Evolutionary conservation across 2,113 vertebrate species (phyloP), one percentile per base, ranked within the genome.

Genomic region (Calyptomena viridis): DNA sequence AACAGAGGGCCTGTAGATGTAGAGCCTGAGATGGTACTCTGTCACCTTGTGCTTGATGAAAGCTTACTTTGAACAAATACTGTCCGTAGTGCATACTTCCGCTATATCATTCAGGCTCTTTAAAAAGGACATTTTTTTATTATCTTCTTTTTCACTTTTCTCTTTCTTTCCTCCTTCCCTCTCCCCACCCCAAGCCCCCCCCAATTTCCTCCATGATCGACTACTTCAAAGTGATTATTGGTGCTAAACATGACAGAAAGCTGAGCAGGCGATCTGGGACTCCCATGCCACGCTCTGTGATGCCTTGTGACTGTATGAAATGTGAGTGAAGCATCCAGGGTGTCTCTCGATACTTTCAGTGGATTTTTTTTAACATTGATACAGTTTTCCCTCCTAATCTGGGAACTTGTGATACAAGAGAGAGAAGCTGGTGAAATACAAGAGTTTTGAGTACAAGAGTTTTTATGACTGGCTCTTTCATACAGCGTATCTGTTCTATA

Each of bases 131-230:
- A 39, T 56, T 44, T 25, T 72, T 83, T 58, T 37, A 44, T 25
- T 42, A 75, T 46, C 5, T n/a, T 40, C 10, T 73, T 60, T 69
- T 55, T n/a, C 16, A 21, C 7, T 87, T 63, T 23, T 6, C 27
- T 31, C 3, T 16, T 28, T 28, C 37, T 24, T 37, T 49, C 9
- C 23, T 19, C 47, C n/a, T 55, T 46, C 40, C 11, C 39, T 20
- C 12, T 14, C 13, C 8, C 24, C 49, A 9, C 13, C 40, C 40
- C 22, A 2, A n/a, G n/a, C n/a, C 1, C 6, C 5, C 20, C 6
- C 31, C 4, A 2, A 1, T 42, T 83, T 83, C 44, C 40, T n/a
- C n/a, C n/a, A n/a, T n/a, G n/a, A n/a, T n/a, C n/a, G n/a, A n/a
- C n/a, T n/a, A n/a, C n/a, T 40, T 90, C n/a, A 4, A 40, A 66